These are phyloP conservation scores for Pseudorectes ferrugineus DNA, from an alignment of 2,113 vertebrate species.

Conservation along the genomic window DNA sequence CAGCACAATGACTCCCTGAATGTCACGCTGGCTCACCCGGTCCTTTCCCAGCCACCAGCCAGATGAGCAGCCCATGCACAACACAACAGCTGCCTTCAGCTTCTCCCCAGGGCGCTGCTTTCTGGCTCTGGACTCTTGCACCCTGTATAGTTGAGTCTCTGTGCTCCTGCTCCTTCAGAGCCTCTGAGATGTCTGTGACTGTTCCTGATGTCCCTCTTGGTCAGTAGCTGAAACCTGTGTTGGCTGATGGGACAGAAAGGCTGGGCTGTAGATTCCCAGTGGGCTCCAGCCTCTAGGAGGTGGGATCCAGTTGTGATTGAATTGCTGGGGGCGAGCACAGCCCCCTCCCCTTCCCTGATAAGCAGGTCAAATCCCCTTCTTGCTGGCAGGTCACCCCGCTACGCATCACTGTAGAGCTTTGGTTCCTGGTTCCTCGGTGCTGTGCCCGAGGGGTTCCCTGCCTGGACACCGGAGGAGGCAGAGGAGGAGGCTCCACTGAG, in stretches of 20 bases:
- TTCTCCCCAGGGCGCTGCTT: constrained; percentile 10
- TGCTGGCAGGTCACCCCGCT: not conserved
- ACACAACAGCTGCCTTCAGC: constrained; percentile 11
- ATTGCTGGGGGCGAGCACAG: not conserved
- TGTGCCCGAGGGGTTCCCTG: not conserved
- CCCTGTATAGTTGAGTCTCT: constrained; percentile 59
- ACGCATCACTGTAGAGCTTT: not conserved
- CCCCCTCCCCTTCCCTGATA: not conserved
- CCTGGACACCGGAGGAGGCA: not conserved
- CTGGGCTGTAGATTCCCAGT: not conserved
- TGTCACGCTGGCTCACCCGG: constrained; percentile 87
- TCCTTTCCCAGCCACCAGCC: constrained; percentile 82
- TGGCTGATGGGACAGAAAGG: constrained; percentile 13
- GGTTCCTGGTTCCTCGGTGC: not conserved
- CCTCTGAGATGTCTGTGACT: constrained; percentile 46
- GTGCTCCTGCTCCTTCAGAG: constrained; percentile 59
- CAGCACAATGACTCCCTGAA: constrained; percentile 94
- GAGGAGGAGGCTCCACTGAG: not conserved
- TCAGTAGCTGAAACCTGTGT: constrained; percentile 37
- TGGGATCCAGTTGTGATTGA: constrained; percentile 12
- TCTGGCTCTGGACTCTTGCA: constrained; percentile 18
- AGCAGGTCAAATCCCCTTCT: not conserved
- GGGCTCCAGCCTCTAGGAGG: constrained; percentile 16
- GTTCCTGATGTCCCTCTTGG: constrained; percentile 44
- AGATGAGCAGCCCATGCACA: constrained; percentile 69